Base-by-base conservation (phyloP, 2,888 invertebrate genomes). In the Orgyia antiqua region DNA sequence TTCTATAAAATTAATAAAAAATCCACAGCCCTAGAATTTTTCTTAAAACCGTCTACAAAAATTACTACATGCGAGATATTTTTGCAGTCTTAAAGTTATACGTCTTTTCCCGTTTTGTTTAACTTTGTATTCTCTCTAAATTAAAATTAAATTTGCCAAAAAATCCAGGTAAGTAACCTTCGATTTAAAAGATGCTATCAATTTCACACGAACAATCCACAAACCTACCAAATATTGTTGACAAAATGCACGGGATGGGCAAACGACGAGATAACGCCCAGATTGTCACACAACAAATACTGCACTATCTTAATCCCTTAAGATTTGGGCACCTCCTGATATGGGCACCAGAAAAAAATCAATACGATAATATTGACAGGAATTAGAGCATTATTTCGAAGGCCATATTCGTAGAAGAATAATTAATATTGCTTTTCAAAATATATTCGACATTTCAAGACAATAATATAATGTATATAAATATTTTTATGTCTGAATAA, bases 201-300 rank as follows among this genome's bases (percentile, higher is more conserved):
- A 33, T 48, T 47, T 45, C 39, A 27, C 27, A 40, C 37, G 36
- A 31, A 27, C 30, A 39, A 46, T 48, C 36, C 45, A 52, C 51
- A 55, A 68, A 60, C n/a, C 62, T 58, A 58, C 68, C 68, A 77
- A 77, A 78, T 72, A 76, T 76, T 75, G 56, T 68, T 67, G 48
- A 64, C 62, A 57, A 39, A 39, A 68, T 64, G 68, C 64, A 68
- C 48, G 44, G 30, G 39, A 51, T 46, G 55, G 61, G 31, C 60
- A 56, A 55, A 51, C 61, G 51, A 45, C 41, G 31, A 59, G 74
- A 76, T 73, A 71, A 72, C 51, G 47, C 40, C 44, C 51, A 65
- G 67, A 70, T 67, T 65, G 62, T 53, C 37, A 33, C 40, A 53
- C 38, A 55, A 64, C 68, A 70, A 64, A 59, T 56, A 57, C 48